These are phyloP conservation scores for Chrysolina americana DNA, from an alignment of 2,888 invertebrate species.

Conservation along the genomic window DNA sequence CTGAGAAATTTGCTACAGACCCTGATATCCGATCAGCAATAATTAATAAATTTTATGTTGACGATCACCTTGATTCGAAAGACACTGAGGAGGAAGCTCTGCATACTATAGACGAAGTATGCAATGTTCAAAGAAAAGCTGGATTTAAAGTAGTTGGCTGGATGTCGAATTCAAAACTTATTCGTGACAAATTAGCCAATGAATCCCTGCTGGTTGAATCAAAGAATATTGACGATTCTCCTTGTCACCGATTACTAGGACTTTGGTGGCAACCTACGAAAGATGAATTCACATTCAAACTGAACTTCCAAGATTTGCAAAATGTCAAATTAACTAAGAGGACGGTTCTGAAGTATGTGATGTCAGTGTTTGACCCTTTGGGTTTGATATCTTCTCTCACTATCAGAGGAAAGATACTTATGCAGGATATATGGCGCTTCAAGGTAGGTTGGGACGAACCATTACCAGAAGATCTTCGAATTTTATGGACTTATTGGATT, in stretches of 20 bases:
- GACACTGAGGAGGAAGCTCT: slow-evolving; percentile 14
- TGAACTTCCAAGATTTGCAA: not conserved
- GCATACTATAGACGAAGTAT: slow-evolving; percentile 1
- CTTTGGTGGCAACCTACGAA: not conserved
- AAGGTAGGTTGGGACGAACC: not conserved
- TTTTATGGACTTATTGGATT: not conserved
- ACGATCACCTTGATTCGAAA: slow-evolving; percentile 18
- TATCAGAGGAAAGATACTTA: slow-evolving; percentile 17
- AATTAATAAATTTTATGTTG: slow-evolving; percentile 13
- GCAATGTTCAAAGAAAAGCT: slow-evolving; percentile 7
- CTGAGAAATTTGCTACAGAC: not conserved
- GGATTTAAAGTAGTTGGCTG: slow-evolving; percentile 13
- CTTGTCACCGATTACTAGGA: not conserved
- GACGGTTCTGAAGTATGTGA: not conserved
- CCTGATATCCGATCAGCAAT: not conserved
- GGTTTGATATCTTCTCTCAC: slow-evolving; percentile 10
- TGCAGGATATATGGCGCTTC: not conserved
- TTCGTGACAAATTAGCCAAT: not conserved
- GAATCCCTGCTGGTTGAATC: not conserved
- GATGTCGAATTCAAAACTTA: slow-evolving; percentile 13
- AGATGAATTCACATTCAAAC: not conserved
- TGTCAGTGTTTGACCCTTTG: slow-evolving; percentile 1
- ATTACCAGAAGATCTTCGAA: not conserved
- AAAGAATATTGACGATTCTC: not conserved
- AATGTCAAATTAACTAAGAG: not conserved